Evolutionary conservation across 2,888 invertebrate genomes (phyloP).

Genomic region (Priapulus caudatus): DNA sequence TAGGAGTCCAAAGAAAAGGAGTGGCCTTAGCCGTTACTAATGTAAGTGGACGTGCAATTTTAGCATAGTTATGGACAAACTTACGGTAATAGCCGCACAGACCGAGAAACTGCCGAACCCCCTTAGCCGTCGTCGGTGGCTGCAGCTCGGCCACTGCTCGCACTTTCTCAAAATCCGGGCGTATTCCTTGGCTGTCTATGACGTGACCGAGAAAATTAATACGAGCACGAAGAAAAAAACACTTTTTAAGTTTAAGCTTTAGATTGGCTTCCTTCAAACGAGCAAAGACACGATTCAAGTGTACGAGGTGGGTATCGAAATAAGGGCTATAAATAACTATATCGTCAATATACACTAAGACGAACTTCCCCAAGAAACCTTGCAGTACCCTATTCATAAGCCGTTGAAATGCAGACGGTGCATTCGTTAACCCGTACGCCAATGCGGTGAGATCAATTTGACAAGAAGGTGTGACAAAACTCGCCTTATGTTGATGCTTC

Average conservation of each 20-base stretch:
- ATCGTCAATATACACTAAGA: not conserved
- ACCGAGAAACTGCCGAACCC: slow-evolving; percentile 12
- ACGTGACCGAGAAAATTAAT: slow-evolving; percentile 20
- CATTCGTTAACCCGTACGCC: slow-evolving; percentile 22
- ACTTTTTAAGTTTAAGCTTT: slow-evolving; percentile 10
- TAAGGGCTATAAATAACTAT: not conserved
- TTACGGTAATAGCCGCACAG: slow-evolving; percentile 13
- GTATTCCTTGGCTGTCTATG: slow-evolving; percentile 11
- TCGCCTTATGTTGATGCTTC: no score
- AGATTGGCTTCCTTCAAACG: not conserved
- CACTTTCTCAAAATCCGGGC: slow-evolving; percentile 11
- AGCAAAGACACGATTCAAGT: no score
- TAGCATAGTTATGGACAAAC: slow-evolving; percentile 9
- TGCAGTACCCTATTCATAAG: slow-evolving; percentile 15
- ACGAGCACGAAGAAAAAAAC: slow-evolving; percentile 11
- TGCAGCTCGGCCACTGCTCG: slow-evolving; percentile 9
- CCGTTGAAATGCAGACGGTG: slow-evolving; percentile 19
- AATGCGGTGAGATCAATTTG: no score
- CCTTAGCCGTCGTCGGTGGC: not conserved
- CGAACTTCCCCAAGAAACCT: not conserved
- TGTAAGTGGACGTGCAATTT: slow-evolving; percentile 8
- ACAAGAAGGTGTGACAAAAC: no score
- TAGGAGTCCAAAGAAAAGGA: no score
- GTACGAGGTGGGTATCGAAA: not conserved
- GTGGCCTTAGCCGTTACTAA: no score